Conservation (phyloP, 2,888 invertebrate species). For the Phytoseiulus persimilis region DNA sequence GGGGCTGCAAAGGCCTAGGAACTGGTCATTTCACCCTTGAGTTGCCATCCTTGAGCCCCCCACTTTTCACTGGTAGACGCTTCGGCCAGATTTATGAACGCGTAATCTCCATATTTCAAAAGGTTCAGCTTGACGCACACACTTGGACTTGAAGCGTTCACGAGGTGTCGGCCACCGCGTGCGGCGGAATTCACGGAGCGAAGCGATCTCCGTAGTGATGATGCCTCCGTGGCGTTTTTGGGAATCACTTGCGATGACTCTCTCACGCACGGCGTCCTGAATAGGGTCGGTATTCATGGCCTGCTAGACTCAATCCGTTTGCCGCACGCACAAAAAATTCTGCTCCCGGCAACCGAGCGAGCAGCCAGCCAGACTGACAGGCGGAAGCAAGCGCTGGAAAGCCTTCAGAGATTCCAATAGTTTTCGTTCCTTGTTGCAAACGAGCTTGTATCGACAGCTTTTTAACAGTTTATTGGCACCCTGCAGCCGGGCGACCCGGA, state of each 20-base stretch:
- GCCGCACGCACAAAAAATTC: background rate
- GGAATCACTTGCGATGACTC: background rate
- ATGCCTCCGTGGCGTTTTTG: background rate
- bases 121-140: background rate
- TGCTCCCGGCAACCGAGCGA: background rate
- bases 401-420: constrained; percentile 5
- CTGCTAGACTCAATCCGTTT: background rate
- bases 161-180: background rate
- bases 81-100: background rate
- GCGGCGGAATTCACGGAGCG: background rate
- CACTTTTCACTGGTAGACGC: background rate
- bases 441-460: constrained; percentile 5
- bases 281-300: background rate
- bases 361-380: background rate
- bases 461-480: constrained; percentile 5
- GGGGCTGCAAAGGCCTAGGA: background rate
- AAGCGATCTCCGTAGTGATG: background rate
- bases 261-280: background rate
- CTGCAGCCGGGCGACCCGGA: background rate
- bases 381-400: background rate
- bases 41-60: background rate
- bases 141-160: background rate
- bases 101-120: background rate
- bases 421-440: background rate
- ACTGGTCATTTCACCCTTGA: background rate